A percentile compares a stretch with the other conserved stretches of the same genome.
Evolutionary conservation across 2,797 vertebrate species (phyloP).

Genomic region (Bradypodion ventrale): DNA sequence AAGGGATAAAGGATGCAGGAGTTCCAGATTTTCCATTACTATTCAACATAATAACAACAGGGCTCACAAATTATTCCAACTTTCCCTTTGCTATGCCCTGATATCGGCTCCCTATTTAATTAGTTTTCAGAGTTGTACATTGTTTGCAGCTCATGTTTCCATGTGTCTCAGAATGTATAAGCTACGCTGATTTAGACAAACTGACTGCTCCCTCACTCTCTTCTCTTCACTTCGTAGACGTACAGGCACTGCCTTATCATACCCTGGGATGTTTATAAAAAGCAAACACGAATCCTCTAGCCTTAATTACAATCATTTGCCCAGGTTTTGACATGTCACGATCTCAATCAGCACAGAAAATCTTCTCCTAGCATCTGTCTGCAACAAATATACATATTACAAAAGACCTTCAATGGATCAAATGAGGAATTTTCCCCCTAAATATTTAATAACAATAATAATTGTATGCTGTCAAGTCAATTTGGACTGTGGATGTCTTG

Average conservation of each 20-base stretch:
- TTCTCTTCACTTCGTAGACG: conserved; percentile 10
- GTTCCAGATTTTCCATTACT: conserved; percentile 19
- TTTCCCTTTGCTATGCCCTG: conserved; percentile 27
- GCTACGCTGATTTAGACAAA: conserved; percentile 57
- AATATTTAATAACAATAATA: no score
- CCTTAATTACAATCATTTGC: conserved; percentile 53
- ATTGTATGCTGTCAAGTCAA: no score
- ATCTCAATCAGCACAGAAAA: not conserved
- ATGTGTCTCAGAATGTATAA: conserved; percentile 52
- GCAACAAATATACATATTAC: conserved; percentile 22
- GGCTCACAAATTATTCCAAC: conserved; percentile 32
- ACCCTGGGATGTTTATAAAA: conserved; percentile 42
- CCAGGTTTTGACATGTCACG: conserved; percentile 16
- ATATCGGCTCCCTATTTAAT: conserved; percentile 67
- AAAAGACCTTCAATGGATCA: not conserved
- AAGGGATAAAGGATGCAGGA: not conserved
- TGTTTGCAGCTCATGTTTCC: conserved; percentile 66
- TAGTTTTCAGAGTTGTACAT: conserved; percentile 58
- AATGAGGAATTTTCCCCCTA: not conserved
- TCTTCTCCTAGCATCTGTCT: not conserved
- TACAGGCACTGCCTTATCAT: not conserved
- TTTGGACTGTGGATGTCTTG: no score
- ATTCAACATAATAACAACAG: conserved; percentile 6
- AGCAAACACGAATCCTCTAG: conserved; percentile 38
- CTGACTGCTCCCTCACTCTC: conserved; percentile 42